Evolutionary conservation across 1,140 invertebrate species (phyloP).

Genomic region (Agraylea sexmaculata): DNA sequence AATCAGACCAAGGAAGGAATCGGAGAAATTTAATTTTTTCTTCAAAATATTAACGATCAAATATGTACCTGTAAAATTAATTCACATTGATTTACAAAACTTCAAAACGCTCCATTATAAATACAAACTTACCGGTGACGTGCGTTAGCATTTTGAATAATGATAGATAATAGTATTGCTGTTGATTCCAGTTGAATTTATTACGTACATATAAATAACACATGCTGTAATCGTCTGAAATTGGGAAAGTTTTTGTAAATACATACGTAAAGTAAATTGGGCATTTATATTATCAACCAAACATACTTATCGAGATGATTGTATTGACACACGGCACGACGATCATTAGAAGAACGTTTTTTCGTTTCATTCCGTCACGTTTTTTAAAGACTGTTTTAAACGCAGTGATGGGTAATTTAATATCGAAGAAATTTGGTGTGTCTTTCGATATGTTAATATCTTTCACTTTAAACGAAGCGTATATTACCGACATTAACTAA

Average conservation of each 20-base stretch:
- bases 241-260: neutral
- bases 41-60: neutral
- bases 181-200: constrained; percentile 6
- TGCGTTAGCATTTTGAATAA: neutral
- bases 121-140: constrained; percentile 5
- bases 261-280: neutral
- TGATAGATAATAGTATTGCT: constrained; percentile 2
- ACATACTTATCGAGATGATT: constrained; percentile 1
- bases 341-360: constrained; percentile 6
- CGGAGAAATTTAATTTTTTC: too few relatives aligned
- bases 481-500: constrained; percentile 3
- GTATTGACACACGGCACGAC: constrained; percentile 1
- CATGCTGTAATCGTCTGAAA: constrained; percentile 2
- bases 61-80: too few relatives aligned
- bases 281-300: neutral
- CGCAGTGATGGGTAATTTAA: constrained; percentile 2
- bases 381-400: constrained; percentile 9
- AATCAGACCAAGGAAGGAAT: neutral
- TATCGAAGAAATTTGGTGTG: constrained; percentile 1
- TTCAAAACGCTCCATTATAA: too few relatives aligned
- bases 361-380: neutral
- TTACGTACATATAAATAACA: constrained; percentile 9
- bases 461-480: constrained; percentile 1
- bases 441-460: constrained; percentile 7
- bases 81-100: too few relatives aligned